Evolutionary conservation across 1,140 invertebrate species (phyloP).

Genomic region (Calephelis virginiensis): DNA sequence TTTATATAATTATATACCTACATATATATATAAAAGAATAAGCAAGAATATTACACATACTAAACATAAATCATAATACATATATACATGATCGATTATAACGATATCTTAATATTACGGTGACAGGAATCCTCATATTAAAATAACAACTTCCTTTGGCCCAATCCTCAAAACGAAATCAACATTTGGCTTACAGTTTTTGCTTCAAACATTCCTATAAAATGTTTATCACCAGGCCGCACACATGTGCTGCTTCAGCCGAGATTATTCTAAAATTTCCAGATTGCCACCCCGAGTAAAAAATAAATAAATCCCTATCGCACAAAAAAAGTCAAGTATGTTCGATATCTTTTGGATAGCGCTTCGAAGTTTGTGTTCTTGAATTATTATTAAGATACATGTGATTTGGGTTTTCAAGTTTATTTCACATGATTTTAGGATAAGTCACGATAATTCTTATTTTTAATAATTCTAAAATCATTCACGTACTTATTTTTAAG

Average conservation of each 20-base stretch:
- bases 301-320: conserved; percentile 55
- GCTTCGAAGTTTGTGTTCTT: neutral
- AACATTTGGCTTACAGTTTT: conserved; percentile 70
- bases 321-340: conserved; percentile 19
- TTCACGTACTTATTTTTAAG: too few relatives aligned
- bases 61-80: too few relatives aligned
- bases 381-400: neutral
- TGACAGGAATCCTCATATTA: conserved; percentile 10
- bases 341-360: conserved; percentile 1
- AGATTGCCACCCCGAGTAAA: conserved; percentile 74
- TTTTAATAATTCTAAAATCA: too few relatives aligned
- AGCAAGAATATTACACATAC: too few relatives aligned
- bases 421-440: too few relatives aligned
- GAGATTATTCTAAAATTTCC: conserved; percentile 74
- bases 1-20: too few relatives aligned
- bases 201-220: conserved; percentile 71
- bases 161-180: conserved; percentile 54
- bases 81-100: too few relatives aligned
- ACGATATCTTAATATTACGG: too few relatives aligned
- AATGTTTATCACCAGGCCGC: conserved; percentile 67
- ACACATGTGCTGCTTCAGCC: conserved; percentile 64
- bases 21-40: too few relatives aligned
- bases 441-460: too few relatives aligned
- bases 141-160: conserved; percentile 62
- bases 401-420: too few relatives aligned